Base-by-base conservation (phyloP, 2,888 invertebrate genomes). In the Volucella inanis region DNA sequence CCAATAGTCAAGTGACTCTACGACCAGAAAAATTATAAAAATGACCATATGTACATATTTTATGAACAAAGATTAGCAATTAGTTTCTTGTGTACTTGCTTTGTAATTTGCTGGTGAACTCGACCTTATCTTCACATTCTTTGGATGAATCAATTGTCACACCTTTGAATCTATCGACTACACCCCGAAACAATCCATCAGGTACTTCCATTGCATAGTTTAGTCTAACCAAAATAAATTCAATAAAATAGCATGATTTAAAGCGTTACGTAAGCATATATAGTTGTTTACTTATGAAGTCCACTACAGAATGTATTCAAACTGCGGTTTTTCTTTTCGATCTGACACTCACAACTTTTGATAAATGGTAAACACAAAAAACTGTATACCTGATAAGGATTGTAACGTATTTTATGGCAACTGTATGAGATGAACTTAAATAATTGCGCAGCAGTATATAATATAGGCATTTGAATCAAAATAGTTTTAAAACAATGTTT, bases 1-100 rank as follows among this genome's bases (percentile, higher is more conserved):
- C 97, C 97, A 97, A 88, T 93, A 92, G 49, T 93, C 91, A 43
- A 97, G 90, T 0, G 97, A 97, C 88, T 93, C 97, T 97, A 90
- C 31, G 6, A 18, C 97, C 90, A 14, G 22, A 65, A 6, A 18
- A 49, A 54, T 41, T 92, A 92, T 88, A 18, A 49, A 9, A 2
- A 52, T 22, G 14, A 64, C 38, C 14, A 18, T 92, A 43, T 88
- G 82, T 54, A 76, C 71, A 31, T 83, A 80, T 9, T 84, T 12
- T 49, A 79, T 52, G 50, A 54, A 49, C 55, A 50, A 11, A 4
- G 3, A 15, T 45, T 18, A 6, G n/a, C 15, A 18, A 43, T 52
- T 47, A 67, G 14, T 22, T 54, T 22, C 1, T 14, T 49, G 22
- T 52, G 31, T 43, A 90, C 90, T 91, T 92, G 95, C 96, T 94